Conservation (phyloP, 2,113 vertebrate species). For the Notarius lentiginosus region DNA sequence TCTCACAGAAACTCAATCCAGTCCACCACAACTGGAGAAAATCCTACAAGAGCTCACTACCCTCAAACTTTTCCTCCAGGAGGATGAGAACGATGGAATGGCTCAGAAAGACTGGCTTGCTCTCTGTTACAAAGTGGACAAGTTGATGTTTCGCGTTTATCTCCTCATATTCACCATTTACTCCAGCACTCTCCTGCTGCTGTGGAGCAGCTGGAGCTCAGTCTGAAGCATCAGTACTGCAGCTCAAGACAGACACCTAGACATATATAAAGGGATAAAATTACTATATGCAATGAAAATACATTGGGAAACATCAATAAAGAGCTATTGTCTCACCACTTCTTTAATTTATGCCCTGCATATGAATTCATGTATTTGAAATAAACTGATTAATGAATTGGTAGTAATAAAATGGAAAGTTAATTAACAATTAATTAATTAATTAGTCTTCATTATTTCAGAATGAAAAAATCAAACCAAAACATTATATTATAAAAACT, state of each 20-base stretch:
- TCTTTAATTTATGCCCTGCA: not conserved
- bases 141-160: conserved; percentile 77
- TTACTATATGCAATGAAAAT: not conserved
- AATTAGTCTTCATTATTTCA: not conserved
- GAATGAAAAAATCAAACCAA: not conserved
- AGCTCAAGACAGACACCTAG: not conserved
- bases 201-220: conserved; percentile 81
- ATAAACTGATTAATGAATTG: not conserved
- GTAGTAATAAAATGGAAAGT: not conserved
- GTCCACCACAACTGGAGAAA: conserved; percentile 66
- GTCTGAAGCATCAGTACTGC: conserved; percentile 49
- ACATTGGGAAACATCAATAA: not conserved
- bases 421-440: not conserved
- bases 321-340: not conserved
- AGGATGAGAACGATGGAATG: conserved; percentile 63
- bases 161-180: conserved; percentile 73
- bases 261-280: not conserved
- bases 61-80: conserved; percentile 68
- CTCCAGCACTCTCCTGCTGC: conserved; percentile 71
- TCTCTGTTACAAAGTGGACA: conserved; percentile 77
- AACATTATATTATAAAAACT: not conserved
- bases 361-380: not conserved
- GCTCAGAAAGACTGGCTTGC: conserved; percentile 73
- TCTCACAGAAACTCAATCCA: conserved; percentile 59
- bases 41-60: conserved; percentile 74